Evolutionary conservation across 2,113 vertebrate genomes (phyloP).

Genomic region (Dascyllus trimaculatus): DNA sequence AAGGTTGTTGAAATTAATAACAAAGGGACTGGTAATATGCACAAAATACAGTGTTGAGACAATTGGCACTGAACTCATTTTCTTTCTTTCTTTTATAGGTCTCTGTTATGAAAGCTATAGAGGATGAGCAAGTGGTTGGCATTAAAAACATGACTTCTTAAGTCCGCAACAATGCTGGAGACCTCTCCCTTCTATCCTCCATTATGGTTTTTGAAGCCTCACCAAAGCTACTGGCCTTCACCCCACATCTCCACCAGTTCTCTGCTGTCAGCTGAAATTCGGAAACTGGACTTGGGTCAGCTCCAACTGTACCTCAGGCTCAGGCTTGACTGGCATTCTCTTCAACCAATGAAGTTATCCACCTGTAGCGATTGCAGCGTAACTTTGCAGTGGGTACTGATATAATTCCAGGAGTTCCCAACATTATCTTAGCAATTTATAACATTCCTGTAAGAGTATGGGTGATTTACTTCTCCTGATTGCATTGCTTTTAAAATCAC

Average conservation of each 20-base stretch:
- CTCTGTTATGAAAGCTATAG: slow-evolving; percentile 90
- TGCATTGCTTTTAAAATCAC: slow-evolving; percentile 22
- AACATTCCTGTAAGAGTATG: slow-evolving; percentile 37
- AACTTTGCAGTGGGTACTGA: slow-evolving; percentile 5
- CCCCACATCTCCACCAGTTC: slow-evolving; percentile 84
- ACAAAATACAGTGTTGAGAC: no score
- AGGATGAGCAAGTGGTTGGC: slow-evolving; percentile 90
- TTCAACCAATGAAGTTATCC: slow-evolving; percentile 81
- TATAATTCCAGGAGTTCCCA: slow-evolving; percentile 30
- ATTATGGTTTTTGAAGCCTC: slow-evolving; percentile 88
- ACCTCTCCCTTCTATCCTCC: slow-evolving; percentile 80
- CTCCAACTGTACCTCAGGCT: slow-evolving; percentile 66
- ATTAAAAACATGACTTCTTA: slow-evolving; percentile 85
- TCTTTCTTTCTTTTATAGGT: slow-evolving; percentile 80
- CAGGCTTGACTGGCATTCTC: slow-evolving; percentile 85
- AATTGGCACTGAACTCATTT: neutral
- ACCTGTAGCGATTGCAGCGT: slow-evolving; percentile 7
- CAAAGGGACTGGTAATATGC: no score
- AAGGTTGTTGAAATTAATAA: no score
- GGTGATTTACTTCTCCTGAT: neutral
- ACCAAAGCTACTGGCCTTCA: slow-evolving; percentile 92
- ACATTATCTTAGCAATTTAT: slow-evolving; percentile 22
- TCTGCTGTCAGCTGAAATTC: slow-evolving; percentile 75
- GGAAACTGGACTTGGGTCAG: slow-evolving; percentile 63
- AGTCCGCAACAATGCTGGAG: slow-evolving; percentile 76